Conservation (phyloP, 2,797 vertebrate genomes). For the Myiotriccus ornatus region DNA sequence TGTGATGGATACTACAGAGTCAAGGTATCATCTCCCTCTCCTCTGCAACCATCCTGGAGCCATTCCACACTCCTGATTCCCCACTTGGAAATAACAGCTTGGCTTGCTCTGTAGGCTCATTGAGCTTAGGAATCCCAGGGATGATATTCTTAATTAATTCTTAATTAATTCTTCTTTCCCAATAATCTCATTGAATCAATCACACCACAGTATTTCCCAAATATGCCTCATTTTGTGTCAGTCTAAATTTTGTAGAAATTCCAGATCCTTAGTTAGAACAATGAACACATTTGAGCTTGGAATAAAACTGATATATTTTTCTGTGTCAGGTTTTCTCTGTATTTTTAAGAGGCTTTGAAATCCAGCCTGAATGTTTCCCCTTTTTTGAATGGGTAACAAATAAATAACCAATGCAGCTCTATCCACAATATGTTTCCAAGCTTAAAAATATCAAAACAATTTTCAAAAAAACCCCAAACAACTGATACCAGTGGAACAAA, state of each 20-base stretch:
- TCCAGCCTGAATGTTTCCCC: neutral
- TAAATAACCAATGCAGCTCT: neutral
- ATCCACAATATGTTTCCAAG: neutral
- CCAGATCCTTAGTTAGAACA: neutral
- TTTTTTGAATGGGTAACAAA: neutral
- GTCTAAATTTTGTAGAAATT: neutral
- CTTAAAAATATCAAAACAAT: neutral
- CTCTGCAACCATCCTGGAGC: neutral
- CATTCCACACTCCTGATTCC: neutral
- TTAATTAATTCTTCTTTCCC: neutral
- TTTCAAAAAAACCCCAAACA: neutral
- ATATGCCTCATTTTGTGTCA: neutral
- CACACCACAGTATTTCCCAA: neutral
- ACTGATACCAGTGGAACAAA: neutral
- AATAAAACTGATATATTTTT: neutral
- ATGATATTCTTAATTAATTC: neutral
- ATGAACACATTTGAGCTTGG: neutral
- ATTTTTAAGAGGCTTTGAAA: neutral
- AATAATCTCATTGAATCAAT: neutral
- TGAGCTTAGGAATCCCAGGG: neutral
- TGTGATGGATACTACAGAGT: slow-evolving; percentile 90
- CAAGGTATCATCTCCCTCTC: slow-evolving; percentile 73
- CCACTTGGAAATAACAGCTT: neutral
- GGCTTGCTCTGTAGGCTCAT: neutral
- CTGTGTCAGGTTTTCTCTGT: neutral